These are phyloP conservation scores for Adelosebastes latens DNA, from an alignment of 2,797 vertebrate genomes.

Conservation along the genomic window DNA sequence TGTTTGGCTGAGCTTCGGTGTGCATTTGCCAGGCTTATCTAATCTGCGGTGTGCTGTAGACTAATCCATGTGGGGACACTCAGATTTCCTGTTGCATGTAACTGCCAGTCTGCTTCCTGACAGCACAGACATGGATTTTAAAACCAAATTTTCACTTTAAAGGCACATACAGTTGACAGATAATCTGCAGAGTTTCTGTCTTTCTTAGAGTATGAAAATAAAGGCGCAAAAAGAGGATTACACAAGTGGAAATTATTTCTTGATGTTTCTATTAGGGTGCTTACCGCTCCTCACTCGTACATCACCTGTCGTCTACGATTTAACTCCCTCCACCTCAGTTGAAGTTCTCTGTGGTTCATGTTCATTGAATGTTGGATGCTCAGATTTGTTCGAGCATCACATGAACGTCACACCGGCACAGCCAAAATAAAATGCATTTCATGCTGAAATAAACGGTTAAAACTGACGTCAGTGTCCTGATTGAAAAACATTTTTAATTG, in stretches of 20 bases:
- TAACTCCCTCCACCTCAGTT: background rate
- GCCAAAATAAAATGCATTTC: background rate
- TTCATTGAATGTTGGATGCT: background rate
- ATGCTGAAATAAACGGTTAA: background rate
- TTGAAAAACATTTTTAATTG: background rate
- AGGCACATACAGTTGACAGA: background rate
- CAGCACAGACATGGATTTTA: background rate
- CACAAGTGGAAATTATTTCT: background rate
- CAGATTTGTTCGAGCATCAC: background rate
- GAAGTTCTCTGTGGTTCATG: background rate
- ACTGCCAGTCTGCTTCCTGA: background rate
- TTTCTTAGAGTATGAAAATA: background rate
- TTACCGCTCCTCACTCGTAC: background rate
- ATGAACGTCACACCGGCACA: fast-evolving
- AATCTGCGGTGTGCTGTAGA: constrained; percentile 20
- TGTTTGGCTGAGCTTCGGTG: constrained; percentile 29
- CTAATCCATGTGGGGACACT: constrained; percentile 23
- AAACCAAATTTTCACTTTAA: background rate
- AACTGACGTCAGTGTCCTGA: background rate
- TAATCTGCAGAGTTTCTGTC: background rate
- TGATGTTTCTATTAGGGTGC: background rate
- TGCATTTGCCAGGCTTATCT: constrained; percentile 49
- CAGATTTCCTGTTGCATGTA: constrained; percentile 29
- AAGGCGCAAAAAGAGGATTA: background rate
- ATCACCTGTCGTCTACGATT: background rate